These are phyloP conservation scores for Psococerastis gibbosa DNA, from an alignment of 2,888 invertebrate genomes.

Conservation along the genomic window DNA sequence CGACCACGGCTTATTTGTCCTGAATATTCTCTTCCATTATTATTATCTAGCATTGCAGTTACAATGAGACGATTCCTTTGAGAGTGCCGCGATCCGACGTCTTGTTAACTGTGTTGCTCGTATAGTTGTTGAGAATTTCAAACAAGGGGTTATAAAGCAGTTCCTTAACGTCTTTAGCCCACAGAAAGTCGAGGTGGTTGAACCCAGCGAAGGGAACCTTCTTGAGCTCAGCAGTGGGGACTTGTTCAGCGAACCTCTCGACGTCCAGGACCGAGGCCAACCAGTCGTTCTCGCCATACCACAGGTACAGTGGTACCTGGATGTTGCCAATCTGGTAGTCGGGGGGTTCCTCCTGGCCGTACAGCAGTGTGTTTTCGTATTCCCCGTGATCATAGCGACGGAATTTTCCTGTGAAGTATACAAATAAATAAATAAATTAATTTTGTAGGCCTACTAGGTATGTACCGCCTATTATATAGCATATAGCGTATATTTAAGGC, in stretches of 20 bases:
- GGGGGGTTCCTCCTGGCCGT: conserved; percentile 34
- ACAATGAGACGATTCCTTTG: background rate
- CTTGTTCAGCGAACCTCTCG: background rate
- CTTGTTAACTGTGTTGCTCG: too few relatives aligned
- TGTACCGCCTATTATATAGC: too few relatives aligned
- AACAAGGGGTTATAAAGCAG: conserved; percentile 37
- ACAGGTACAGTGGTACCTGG: conserved; percentile 38
- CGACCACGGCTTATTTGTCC: too few relatives aligned
- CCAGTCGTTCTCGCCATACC: conserved; percentile 44
- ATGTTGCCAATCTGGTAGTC: conserved; percentile 34
- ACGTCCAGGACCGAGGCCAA: conserved; percentile 28
- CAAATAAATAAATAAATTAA: too few relatives aligned
- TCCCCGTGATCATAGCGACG: conserved; percentile 32
- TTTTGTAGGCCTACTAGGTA: too few relatives aligned
- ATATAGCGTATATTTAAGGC: too few relatives aligned
- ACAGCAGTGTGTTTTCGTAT: conserved; percentile 30
- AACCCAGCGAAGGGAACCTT: conserved; percentile 35
- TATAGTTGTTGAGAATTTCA: conserved; percentile 17
- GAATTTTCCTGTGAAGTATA: conserved; percentile 22
- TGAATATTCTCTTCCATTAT: too few relatives aligned
- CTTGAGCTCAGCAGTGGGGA: background rate
- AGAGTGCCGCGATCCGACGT: too few relatives aligned
- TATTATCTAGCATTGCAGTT: background rate
- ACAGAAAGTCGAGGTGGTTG: conserved; percentile 52
- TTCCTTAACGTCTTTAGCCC: conserved; percentile 38